Percentiles rank a stretch among this genome's conserved stretches.
These are phyloP conservation scores for Troides oblongomaculatus DNA, from an alignment of 2,888 invertebrate genomes.

Conservation along the genomic window DNA sequence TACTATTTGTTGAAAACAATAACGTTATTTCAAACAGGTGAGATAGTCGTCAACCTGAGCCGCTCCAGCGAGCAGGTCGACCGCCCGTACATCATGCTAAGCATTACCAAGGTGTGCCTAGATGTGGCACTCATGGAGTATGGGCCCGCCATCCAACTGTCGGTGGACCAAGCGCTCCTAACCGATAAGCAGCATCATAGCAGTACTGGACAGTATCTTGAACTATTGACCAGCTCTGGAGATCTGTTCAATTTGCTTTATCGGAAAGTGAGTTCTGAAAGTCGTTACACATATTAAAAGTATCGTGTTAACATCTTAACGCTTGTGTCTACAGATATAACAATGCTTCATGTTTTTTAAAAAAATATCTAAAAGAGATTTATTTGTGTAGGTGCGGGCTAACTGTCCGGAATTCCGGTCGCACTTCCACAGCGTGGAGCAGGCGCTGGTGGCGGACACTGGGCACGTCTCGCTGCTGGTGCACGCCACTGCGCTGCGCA, in stretches of 20 bases:
- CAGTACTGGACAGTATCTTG: slow-evolving; percentile 86
- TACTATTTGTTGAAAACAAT: neutral
- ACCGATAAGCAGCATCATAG: slow-evolving; percentile 89
- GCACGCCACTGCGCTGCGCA: slow-evolving; percentile 86
- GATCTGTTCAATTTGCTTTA: slow-evolving; percentile 87
- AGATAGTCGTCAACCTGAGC: slow-evolving; percentile 82
- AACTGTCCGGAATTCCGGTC: slow-evolving; percentile 91
- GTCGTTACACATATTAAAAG: too few relatives aligned
- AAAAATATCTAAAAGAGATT: neutral
- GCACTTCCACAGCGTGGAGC: slow-evolving; percentile 90
- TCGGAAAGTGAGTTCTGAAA: slow-evolving; percentile 81
- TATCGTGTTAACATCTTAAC: too few relatives aligned
- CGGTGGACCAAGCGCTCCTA: slow-evolving; percentile 59
- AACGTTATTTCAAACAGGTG: slow-evolving; percentile 59
- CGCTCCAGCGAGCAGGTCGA: slow-evolving; percentile 83
- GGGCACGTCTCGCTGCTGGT: slow-evolving; percentile 80
- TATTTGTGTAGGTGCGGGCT: slow-evolving; percentile 82
- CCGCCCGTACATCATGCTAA: slow-evolving; percentile 86
- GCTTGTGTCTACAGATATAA: too few relatives aligned
- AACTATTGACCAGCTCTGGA: slow-evolving; percentile 83
- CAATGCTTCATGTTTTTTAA: too few relatives aligned
- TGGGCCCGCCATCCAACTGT: slow-evolving; percentile 87
- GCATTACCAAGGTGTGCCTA: slow-evolving; percentile 83
- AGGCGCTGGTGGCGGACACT: slow-evolving; percentile 86
- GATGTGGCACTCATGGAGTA: slow-evolving; percentile 89